These are phyloP conservation scores for Caerostris extrusa DNA, from an alignment of 1,140 invertebrate species.

Conservation along the genomic window DNA sequence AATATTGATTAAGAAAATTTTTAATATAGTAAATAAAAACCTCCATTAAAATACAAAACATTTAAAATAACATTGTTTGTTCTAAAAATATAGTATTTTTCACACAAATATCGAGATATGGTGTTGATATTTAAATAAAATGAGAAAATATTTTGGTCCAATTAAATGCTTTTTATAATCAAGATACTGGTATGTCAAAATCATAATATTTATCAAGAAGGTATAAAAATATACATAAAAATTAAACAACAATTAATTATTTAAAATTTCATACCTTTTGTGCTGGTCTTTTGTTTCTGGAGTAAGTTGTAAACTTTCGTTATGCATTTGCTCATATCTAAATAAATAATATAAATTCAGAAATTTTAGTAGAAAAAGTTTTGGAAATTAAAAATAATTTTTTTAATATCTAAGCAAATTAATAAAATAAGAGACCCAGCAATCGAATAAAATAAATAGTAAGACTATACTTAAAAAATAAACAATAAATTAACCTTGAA, in stretches of 20 bases:
- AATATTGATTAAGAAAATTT: too few relatives aligned
- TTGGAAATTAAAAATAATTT: not conserved
- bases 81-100: too few relatives aligned
- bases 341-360: conserved; percentile 48
- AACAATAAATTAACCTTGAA: too few relatives aligned
- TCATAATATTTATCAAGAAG: not conserved
- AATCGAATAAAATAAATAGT: not conserved
- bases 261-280: conserved; percentile 87
- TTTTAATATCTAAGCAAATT: not conserved
- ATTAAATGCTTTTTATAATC: too few relatives aligned
- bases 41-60: too few relatives aligned
- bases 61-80: too few relatives aligned
- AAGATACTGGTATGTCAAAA: too few relatives aligned
- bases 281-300: conserved; percentile 85
- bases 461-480: too few relatives aligned
- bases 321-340: conserved; percentile 81
- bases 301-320: conserved; percentile 80
- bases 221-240: conserved; percentile 38
- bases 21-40: too few relatives aligned
- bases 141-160: too few relatives aligned
- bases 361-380: not conserved
- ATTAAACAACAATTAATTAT: conserved; percentile 77
- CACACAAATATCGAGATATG: too few relatives aligned
- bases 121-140: too few relatives aligned
- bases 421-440: not conserved